Evolutionary conservation across 1,140 invertebrate genomes (phyloP), one percentile per base, ranked within the genome.

Genomic region (Sitodiplosis mosellana): DNA sequence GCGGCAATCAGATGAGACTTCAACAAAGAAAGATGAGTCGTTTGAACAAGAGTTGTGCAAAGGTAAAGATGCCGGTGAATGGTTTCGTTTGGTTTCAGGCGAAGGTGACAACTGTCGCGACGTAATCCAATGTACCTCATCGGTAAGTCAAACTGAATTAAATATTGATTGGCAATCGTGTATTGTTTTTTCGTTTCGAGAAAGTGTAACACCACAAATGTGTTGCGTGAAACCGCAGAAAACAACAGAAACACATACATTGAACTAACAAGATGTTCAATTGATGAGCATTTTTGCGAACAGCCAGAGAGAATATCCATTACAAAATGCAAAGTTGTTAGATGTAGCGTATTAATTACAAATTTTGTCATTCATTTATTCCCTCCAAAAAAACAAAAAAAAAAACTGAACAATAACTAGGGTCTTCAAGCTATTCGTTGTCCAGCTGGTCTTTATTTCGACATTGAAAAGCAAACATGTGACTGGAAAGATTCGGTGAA

Each of bases 381-480:
- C 18, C 2, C 18, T 40, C 20, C 27, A 22, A 11, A 15, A n/a
- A n/a, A n/a, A n/a, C n/a, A n/a, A n/a, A n/a, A n/a, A n/a, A n/a
- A n/a, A n/a, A n/a, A n/a, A n/a, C n/a, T n/a, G n/a, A n/a, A n/a
- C n/a, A n/a, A n/a, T n/a, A n/a, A n/a, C n/a, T 61, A 85, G 80
- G 88, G 88, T 55, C 76, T 93, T 22, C 86, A 92, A 75, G 87
- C 87, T 17, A 86, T 93, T 56, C 76, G 88, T 61, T 93, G 90
- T 64, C 89, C 89, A 15, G 86, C 88, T 45, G 89, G 89, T 66
- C 69, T 94, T 49, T 90, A 81, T 60, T 94, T 94, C 67, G 89
- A 94, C 61, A 91, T 93, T 56, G 88, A 93, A 59, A 91, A 92
- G 64, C 90, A 94, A 67, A 93, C 89, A 2, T 94, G 89, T 61